Base-by-base conservation (phyloP, 2,113 vertebrate genomes). In the Alosa alosa region DNA sequence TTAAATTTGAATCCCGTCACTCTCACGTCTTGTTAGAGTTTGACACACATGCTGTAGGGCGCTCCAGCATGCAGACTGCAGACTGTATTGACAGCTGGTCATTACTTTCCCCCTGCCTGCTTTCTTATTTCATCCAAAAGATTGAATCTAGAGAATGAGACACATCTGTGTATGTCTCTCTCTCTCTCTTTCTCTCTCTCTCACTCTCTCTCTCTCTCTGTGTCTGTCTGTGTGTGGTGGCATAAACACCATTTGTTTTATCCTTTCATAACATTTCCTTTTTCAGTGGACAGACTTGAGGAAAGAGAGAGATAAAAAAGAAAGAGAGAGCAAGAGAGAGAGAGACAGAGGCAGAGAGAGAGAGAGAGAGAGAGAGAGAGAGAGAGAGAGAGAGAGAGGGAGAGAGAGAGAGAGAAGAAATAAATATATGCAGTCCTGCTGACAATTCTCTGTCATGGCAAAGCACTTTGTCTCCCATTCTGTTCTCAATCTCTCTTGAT, bases 121-220 rank as follows among this genome's bases (percentile, higher is more conserved):
- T 52, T 17, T 52, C 20, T 60, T n/a, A 7, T 60, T 22, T 60
- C 55, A 55, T 60, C 55, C 55, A 22, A 60, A 60, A 60, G 55
- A 60, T 60, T 60, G 55, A 60, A 22, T 60, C 18, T 17, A 7
- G 20, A 60, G 18, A 22, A 22, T 60, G 55, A 60, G 55, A 7
- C 20, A 0, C 83, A 84, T 86, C 72, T 82, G 55, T 81, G 78
- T 45, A 78, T 41, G 50, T 90, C 88, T 90, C 89, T 87, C 25
- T 81, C 41, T 44, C 2, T 44, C 41, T 44, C 41, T 44, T 0
- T 44, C 2, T 44, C 2, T 44, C 41, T 44, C 2, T 44, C 2
- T 44, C 41, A 31, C 41, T 44, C 2, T 44, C 41, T 44, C 2
- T 44, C 41, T 44, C 2, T 44, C 41, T 44, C 2, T 44, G 2